Percentiles rank a stretch among this genome's conserved stretches.
These are phyloP conservation scores for Ictalurus furcatus DNA, from an alignment of 2,113 vertebrate genomes.

Conservation along the genomic window DNA sequence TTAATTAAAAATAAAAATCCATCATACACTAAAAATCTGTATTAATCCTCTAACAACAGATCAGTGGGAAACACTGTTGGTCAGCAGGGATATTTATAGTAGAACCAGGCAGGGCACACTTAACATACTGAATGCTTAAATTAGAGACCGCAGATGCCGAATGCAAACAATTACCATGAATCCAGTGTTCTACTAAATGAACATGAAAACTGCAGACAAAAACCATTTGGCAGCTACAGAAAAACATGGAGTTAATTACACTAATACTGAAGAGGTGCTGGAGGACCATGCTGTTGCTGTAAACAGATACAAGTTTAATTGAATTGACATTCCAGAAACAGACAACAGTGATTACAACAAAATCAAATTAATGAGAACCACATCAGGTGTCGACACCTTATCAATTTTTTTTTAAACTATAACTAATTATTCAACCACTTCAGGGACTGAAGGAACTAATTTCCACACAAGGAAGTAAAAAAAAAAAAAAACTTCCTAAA, in stretches of 20 bases:
- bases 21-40: background rate
- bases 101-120: slow-evolving; percentile 39
- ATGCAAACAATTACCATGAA: slow-evolving; percentile 19
- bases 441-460: slow-evolving; percentile 1
- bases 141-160: slow-evolving; percentile 9
- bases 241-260: slow-evolving; percentile 33
- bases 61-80: slow-evolving; percentile 26
- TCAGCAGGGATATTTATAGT: slow-evolving; percentile 55
- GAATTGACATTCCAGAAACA: slow-evolving; percentile 49
- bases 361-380: slow-evolving; percentile 50
- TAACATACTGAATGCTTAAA: slow-evolving; percentile 3
- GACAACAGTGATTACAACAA: slow-evolving; percentile 49
- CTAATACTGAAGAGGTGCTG: slow-evolving; percentile 36
- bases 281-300: slow-evolving; percentile 30
- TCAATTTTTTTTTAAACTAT: slow-evolving; percentile 16
- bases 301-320: slow-evolving; percentile 47
- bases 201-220: slow-evolving; percentile 43
- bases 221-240: slow-evolving; percentile 19
- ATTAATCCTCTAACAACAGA: background rate
- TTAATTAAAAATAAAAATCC: background rate
- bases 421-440: slow-evolving; percentile 32
- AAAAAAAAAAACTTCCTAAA: slow-evolving; percentile 44
- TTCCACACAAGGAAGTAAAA: background rate
- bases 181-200: slow-evolving; percentile 1
- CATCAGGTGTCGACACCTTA: slow-evolving; percentile 40